Evolutionary conservation across 2,797 vertebrate genomes (phyloP), one percentile per base, ranked within the genome.

Genomic region (Nannoperca obscura): DNA sequence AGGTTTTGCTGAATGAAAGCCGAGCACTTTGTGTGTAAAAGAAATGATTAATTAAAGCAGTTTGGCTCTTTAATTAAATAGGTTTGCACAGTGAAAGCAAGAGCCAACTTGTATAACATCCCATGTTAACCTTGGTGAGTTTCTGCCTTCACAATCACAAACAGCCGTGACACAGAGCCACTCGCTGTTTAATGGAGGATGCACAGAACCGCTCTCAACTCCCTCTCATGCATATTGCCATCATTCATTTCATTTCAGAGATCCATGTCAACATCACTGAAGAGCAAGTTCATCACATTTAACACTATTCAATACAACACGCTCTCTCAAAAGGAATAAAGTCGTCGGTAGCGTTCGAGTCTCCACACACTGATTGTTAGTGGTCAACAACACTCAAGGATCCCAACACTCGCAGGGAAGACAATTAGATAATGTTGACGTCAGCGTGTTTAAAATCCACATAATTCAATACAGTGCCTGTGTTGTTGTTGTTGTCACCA

Each of bases 341-440:
- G n/a, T 20, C 10, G 34, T 1, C 3, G 22, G 32, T 34, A 12
- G 7, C 54, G 36, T 42, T 30, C 20, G 36, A 47, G 46, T 11
- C 54, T 75, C 5, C 2, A 10, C 46, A 53, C 38, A 6, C n/a
- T 15, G 34, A 22, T 22, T 63, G 59, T 57, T 46, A 42, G 42
- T 32, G 57, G 40, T 40, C 49, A 22, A 15, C 44, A 27, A 46
- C 53, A 69, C 52, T 53, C 15, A 27, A 53, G n/a, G 30, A 8
- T 24, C 22, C 61, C 27, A 69, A 12, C 58, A 49, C 36, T 67
- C 72, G 54, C 54, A 15, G 42, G 32, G 13, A 62, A 30, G 22
- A 59, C 22, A 58, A 34, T 78, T 74, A 74, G 34, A 13, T 78
- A 65, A 78, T 1, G 12, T 14, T 63, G 52, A 74, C 30, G 38